Base-by-base conservation (phyloP, 2,797 vertebrate species). In the Propithecus perrieri region DNA sequence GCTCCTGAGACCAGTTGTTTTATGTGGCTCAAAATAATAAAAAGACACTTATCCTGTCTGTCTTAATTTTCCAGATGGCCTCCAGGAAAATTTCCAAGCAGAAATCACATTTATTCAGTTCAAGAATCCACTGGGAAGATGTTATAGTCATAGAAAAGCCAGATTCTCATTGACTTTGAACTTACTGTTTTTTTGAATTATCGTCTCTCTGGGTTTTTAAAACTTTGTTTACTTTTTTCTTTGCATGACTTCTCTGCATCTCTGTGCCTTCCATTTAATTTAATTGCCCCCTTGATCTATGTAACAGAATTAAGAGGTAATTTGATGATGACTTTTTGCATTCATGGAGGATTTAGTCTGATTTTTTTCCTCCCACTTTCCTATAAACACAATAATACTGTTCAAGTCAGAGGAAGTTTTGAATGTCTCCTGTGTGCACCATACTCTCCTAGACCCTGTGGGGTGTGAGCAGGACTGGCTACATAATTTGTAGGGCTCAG, bases 31-130 rank as follows among this genome's bases (percentile, higher is more conserved):
- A 97, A 89, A 97, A 97, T 97, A 97, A 97, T 97, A 96, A 97
- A 97, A 97, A 96, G 90, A 96, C 50, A 96, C 87, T 97, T 97
- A 95, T 72, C 78, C 81, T 85, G 74, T 97, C 95, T 95, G 85
- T 97, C 93, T 96, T 96, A 95, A 97, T 98, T 97, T 97, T 96
- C 96, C 97, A 97, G 97, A 96, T 97, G 97, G 96, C 86, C 72
- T 93, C 97, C 80, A 97, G 97, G 97, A 97, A 98, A 87, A 71
- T 95, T 97, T 97, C 96, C 95, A 97, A 97, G 91, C 95, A 90
- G 96, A 97, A 97, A 97, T 97, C 53, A 95, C 85, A 97, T 97
- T 97, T 97, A 97, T 96, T 97, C 76, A 90, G 96, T 85, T 91
- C 80, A 96, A 38, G 96, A 97, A 97, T 94, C 96, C 67, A 93